These are phyloP conservation scores for Urechis unicinctus DNA, from an alignment of 2,888 invertebrate genomes.

Conservation along the genomic window DNA sequence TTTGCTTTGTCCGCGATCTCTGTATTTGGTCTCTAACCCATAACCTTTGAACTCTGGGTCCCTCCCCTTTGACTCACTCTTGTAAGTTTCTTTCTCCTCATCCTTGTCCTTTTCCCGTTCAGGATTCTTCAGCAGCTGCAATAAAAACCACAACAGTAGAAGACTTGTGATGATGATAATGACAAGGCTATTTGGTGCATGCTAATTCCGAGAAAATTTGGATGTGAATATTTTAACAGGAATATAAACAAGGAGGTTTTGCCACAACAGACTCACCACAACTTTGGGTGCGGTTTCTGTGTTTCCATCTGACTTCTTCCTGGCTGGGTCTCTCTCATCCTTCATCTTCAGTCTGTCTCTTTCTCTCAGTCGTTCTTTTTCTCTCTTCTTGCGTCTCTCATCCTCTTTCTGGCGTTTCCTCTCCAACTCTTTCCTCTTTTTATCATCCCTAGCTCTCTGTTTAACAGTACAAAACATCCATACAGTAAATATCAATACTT, in stretches of 20 bases:
- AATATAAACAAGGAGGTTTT: too few relatives aligned
- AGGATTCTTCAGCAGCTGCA: conserved; percentile 12
- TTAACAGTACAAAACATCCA: neutral
- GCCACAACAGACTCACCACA: too few relatives aligned
- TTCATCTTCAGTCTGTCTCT: too few relatives aligned
- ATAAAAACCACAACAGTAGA: too few relatives aligned
- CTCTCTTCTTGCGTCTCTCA: conserved; percentile 1
- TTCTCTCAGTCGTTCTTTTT: conserved; percentile 2
- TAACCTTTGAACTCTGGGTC: neutral
- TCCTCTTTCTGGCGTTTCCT: conserved; percentile 5
- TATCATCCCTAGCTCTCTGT: conserved; percentile 19
- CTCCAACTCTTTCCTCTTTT: conserved; percentile 8
- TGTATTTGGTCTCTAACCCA: neutral
- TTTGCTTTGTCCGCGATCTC: neutral
- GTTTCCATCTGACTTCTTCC: too few relatives aligned
- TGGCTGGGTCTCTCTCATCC: too few relatives aligned
- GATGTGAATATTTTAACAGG: too few relatives aligned
- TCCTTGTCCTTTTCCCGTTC: conserved; percentile 11
- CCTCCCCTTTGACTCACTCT: neutral
- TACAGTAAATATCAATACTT: too few relatives aligned
- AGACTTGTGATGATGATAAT: too few relatives aligned
- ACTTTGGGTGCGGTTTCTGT: too few relatives aligned
- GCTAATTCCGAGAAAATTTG: too few relatives aligned
- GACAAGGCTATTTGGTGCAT: too few relatives aligned
- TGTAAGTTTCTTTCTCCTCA: neutral